Conservation (phyloP, 1,140 invertebrate species). For the Papilio dardanus region DNA sequence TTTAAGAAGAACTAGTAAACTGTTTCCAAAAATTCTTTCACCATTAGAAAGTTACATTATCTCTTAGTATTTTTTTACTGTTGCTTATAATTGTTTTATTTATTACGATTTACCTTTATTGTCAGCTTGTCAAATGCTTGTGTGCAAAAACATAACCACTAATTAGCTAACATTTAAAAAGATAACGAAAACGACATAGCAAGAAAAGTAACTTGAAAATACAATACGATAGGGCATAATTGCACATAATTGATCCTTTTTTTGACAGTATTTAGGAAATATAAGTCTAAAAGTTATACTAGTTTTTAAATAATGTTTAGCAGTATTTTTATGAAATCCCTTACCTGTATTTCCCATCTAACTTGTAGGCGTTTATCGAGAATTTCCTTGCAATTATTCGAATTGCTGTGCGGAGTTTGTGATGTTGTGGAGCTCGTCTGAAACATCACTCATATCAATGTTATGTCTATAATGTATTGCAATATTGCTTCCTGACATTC, state of each 20-base stretch:
- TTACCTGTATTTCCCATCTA: conserved; percentile 87
- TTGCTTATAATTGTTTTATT: no score
- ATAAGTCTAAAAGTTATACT: neutral
- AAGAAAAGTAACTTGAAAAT: neutral
- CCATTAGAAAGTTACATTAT: no score
- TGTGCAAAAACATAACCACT: conserved; percentile 42
- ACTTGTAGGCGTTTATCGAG: conserved; percentile 90
- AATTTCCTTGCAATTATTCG: conserved; percentile 91
- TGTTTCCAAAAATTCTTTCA: no score
- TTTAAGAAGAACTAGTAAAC: no score
- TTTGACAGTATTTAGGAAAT: neutral
- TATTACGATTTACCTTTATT: conserved; percentile 20
- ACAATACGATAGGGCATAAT: neutral
- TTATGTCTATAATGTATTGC: neutral
- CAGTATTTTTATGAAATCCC: conserved; percentile 20
- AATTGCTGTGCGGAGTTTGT: conserved; percentile 81
- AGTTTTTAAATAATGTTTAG: conserved; percentile 10
- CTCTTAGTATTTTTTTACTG: no score
- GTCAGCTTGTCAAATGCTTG: conserved; percentile 30
- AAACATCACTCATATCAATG: conserved; percentile 49
- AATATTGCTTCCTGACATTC: neutral
- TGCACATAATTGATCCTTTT: neutral
- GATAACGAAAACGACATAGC: neutral
- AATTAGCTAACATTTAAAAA: conserved; percentile 32
- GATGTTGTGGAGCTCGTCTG: conserved; percentile 89